A percentile compares a stretch with the other conserved stretches of the same genome.
Conservation (phyloP, 2,113 vertebrate genomes). For the Alligator sinensis region DNA sequence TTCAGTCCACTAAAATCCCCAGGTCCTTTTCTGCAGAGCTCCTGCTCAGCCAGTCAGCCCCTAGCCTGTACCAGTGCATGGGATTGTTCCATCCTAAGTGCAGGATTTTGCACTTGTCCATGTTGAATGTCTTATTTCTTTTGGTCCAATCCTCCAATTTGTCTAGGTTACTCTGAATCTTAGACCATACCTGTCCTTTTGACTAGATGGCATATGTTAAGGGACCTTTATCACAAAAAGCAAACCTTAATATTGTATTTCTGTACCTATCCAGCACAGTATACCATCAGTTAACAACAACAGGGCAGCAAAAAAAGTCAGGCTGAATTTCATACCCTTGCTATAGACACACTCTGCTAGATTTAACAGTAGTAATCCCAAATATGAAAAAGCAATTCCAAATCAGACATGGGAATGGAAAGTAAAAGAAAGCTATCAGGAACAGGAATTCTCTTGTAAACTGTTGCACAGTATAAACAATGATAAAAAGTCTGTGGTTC, state of each 20-base stretch:
- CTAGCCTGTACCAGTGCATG: too few relatives aligned
- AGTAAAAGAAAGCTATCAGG: constrained; percentile 8
- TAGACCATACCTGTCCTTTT: neutral
- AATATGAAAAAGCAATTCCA: constrained; percentile 14
- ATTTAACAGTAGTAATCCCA: constrained; percentile 12
- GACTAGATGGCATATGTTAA: constrained; percentile 56
- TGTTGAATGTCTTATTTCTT: too few relatives aligned
- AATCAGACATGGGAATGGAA: constrained; percentile 13
- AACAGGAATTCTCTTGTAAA: neutral
- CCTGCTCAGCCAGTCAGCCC: too few relatives aligned
- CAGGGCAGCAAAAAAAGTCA: constrained; percentile 25
- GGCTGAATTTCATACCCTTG: neutral
- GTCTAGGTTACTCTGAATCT: too few relatives aligned
- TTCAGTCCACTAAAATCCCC: too few relatives aligned
- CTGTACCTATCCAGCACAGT: constrained; percentile 55
- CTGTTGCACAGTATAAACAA: neutral
- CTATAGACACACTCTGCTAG: constrained; percentile 22
- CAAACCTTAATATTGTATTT: constrained; percentile 50
- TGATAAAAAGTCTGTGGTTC: neutral
- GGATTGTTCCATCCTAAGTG: too few relatives aligned
- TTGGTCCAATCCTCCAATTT: too few relatives aligned
- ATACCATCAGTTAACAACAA: constrained; percentile 30
- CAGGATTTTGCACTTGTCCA: too few relatives aligned
- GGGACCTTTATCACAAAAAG: constrained; percentile 30
- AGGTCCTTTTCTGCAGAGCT: too few relatives aligned